Evolutionary conservation across 2,888 invertebrate genomes (phyloP).

Genomic region (Hemistola chrysoprasaria): DNA sequence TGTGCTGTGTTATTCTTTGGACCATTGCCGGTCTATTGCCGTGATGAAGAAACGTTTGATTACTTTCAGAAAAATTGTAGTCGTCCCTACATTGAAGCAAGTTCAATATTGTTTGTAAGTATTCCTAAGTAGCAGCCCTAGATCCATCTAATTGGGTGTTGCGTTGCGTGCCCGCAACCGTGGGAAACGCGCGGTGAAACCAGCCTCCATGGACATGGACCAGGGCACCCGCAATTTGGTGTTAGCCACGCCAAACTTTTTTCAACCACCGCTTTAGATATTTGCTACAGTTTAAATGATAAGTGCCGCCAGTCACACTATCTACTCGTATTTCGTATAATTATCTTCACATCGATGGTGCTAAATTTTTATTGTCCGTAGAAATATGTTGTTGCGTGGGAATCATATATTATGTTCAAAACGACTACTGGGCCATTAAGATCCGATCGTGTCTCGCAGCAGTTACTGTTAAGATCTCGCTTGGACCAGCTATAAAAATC

Average conservation of each 20-base stretch:
- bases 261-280: slow-evolving; percentile 5
- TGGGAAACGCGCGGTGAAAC: slow-evolving; percentile 69
- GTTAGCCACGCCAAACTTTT: slow-evolving; percentile 55
- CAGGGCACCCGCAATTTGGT: slow-evolving; percentile 48
- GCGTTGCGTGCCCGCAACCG: slow-evolving; percentile 68
- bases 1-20: no score
- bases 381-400: slow-evolving; percentile 12
- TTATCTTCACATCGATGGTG: slow-evolving; percentile 12
- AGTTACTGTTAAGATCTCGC: slow-evolving; percentile 8
- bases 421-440: slow-evolving; percentile 18
- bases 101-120: no score
- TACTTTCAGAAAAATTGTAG: no score
- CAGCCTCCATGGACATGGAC: slow-evolving; percentile 40
- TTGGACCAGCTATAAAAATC: no score
- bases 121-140: slow-evolving; percentile 26
- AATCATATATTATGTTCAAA: slow-evolving; percentile 8
- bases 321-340: slow-evolving; percentile 16
- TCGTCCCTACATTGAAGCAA: no score
- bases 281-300: slow-evolving; percentile 26
- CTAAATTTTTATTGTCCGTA: slow-evolving; percentile 11
- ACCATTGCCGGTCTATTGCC: no score
- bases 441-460: slow-evolving; percentile 4
- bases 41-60: no score
- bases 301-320: slow-evolving; percentile 30
- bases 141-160: slow-evolving; percentile 46